Evolutionary conservation across 2,113 vertebrate genomes (phyloP).

Genomic region (Elgaria multicarinata): DNA sequence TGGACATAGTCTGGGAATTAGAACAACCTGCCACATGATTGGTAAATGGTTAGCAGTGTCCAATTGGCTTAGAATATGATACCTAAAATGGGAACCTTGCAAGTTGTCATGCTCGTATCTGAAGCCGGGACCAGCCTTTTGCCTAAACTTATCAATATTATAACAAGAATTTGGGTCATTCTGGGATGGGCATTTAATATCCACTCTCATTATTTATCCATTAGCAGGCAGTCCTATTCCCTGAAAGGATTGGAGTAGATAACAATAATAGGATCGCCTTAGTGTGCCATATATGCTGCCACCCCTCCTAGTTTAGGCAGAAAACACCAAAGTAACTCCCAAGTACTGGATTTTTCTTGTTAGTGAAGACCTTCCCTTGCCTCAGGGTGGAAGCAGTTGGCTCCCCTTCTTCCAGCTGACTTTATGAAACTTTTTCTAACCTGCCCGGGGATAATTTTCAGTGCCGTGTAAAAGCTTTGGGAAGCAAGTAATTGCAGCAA

Average conservation of each 20-base stretch:
- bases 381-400: neutral
- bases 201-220: neutral
- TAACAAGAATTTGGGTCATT: neutral
- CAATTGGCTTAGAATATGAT: neutral
- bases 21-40: neutral
- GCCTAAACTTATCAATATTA: neutral
- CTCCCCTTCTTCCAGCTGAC: slow-evolving; percentile 34
- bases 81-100: neutral
- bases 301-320: neutral
- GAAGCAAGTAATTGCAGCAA: slow-evolving; percentile 63
- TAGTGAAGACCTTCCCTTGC: rapidly evolving
- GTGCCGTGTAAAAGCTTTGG: slow-evolving; percentile 54
- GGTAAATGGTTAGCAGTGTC: neutral
- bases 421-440: slow-evolving; percentile 52
- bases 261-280: neutral
- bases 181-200: neutral
- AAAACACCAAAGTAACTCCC: neutral
- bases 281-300: neutral
- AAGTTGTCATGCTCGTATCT: neutral
- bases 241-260: neutral
- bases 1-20: neutral
- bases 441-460: slow-evolving; percentile 58
- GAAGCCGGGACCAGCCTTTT: neutral
- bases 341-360: slow-evolving; percentile 12
- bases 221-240: neutral